Evolutionary conservation across 2,113 vertebrate species (phyloP), one percentile per base, ranked within the genome.

Genomic region (Syngnathus typhle): DNA sequence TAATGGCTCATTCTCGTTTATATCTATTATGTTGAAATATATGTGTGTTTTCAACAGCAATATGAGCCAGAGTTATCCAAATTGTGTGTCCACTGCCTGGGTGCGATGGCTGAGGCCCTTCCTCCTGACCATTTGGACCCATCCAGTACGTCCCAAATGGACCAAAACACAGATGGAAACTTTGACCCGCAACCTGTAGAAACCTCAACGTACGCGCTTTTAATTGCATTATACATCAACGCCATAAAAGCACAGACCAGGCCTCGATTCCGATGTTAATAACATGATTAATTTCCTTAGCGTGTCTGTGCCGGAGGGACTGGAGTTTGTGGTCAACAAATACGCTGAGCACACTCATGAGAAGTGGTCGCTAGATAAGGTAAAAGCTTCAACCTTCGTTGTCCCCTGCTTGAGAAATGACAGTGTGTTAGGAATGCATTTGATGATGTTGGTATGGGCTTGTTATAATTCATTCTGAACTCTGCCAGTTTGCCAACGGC

Each of bases 321-420:
- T 98, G 65, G 95, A 98, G 68, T 93, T 93, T 84, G 92, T 96
- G 76, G 93, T 97, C 83, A 98, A 96, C 84, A 98, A 96, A 78
- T 98, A 96, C 13, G 94, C 96, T 56, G 95, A 96, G 69, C 96
- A 98, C 61, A 92, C 94, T 73, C 96, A 98, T 60, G 96, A 98
- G 83, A 98, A 94, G 67, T 98, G 96, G 96, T 96, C 95, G 49
- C 92, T 95, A 85, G 94, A 98, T 81, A 98, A 96, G 95, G 96
- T 89, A 82, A 16, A 37, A 37, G 51, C n/a, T 39, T 65, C 58
- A 44, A 49, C 63, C 43, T 60, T 70, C n/a, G 49, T 52, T 54
- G 19, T 32, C 1, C 6, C 52, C 37, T 67, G 58, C 3, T 64
- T 23, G 27, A 68, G 49, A 44, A 41, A 23, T 43, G 1, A 43